phyloP scores from a whole-genome alignment of 92 coral and sea anemone species.

The Diadumene lineata region DNA sequence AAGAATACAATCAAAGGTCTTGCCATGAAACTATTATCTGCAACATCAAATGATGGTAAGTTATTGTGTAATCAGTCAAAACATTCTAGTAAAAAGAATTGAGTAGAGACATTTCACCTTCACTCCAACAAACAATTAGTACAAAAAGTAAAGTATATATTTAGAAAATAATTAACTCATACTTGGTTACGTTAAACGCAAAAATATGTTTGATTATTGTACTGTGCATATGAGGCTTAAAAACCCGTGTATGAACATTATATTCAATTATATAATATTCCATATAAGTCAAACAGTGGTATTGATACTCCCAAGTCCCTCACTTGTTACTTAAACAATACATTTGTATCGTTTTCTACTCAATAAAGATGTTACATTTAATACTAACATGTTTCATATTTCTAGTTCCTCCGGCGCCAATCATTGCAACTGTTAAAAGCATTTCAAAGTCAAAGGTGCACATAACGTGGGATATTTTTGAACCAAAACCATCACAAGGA shows the following conservation, averaged over 20 bases:
- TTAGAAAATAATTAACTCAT: not conserved
- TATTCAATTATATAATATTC: too few relatives aligned
- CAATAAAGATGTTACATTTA: not conserved
- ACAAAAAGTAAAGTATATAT: not conserved
- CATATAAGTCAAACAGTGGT: too few relatives aligned
- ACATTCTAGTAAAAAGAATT: not conserved
- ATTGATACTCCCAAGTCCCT: too few relatives aligned
- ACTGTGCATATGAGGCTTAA: too few relatives aligned
- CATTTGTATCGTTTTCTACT: too few relatives aligned
- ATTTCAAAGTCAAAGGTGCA: not conserved
- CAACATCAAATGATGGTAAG: constrained; percentile 10
- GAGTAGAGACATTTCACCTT: not conserved
- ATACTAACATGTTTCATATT: not conserved
- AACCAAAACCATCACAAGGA: constrained; percentile 39
- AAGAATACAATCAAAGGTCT: constrained; percentile 2
- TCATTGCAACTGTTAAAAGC: not conserved
- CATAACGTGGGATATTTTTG: constrained; percentile 29
- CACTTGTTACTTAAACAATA: too few relatives aligned
- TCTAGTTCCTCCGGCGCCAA: constrained; percentile 33
- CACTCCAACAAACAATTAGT: not conserved
- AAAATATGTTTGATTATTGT: not conserved
- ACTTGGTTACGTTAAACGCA: not conserved
- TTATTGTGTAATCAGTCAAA: not conserved
- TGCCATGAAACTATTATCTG: not conserved
- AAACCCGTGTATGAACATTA: too few relatives aligned